These are phyloP conservation scores for Tinea trinotella DNA, from an alignment of 2,888 invertebrate genomes.

Conservation along the genomic window DNA sequence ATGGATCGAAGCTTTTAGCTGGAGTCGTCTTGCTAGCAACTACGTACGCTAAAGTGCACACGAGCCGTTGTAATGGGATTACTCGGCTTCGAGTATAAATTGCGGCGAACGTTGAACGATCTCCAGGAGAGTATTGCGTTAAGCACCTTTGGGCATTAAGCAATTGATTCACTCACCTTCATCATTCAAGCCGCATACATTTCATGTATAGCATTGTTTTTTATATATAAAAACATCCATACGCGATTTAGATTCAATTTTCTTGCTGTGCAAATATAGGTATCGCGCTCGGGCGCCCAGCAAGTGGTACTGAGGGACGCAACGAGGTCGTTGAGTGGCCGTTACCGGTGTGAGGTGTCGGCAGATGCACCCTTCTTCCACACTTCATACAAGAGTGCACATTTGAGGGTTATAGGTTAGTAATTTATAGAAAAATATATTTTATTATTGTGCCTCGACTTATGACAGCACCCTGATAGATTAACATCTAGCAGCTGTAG, in stretches of 20 bases:
- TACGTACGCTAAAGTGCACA: constrained; percentile 41
- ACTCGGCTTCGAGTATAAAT: constrained; percentile 43
- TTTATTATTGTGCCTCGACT: no score
- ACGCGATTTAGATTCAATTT: neutral
- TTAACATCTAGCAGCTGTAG: no score
- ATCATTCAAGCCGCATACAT: neutral
- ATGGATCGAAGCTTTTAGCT: constrained; percentile 65
- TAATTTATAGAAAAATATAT: constrained; percentile 27
- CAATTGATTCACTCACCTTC: constrained; percentile 1
- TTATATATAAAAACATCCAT: constrained; percentile 22
- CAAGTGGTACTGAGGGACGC: constrained; percentile 79
- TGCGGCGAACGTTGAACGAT: constrained; percentile 27
- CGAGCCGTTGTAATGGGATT: constrained; percentile 37
- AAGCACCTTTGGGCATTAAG: constrained; percentile 4
- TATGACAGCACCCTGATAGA: no score
- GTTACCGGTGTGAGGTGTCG: constrained; percentile 83
- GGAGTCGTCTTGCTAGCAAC: constrained; percentile 49
- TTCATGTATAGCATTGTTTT: neutral
- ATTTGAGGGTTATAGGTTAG: constrained; percentile 82
- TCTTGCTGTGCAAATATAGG: constrained; percentile 41
- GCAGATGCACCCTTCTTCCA: constrained; percentile 82
- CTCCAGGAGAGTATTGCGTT: neutral
- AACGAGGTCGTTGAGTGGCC: constrained; percentile 76
- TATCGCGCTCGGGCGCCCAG: constrained; percentile 75
- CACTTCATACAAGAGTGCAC: constrained; percentile 76